phyloP scores from a whole-genome alignment of 1,140 invertebrate genomes.

The Procambarus virginalis region DNA sequence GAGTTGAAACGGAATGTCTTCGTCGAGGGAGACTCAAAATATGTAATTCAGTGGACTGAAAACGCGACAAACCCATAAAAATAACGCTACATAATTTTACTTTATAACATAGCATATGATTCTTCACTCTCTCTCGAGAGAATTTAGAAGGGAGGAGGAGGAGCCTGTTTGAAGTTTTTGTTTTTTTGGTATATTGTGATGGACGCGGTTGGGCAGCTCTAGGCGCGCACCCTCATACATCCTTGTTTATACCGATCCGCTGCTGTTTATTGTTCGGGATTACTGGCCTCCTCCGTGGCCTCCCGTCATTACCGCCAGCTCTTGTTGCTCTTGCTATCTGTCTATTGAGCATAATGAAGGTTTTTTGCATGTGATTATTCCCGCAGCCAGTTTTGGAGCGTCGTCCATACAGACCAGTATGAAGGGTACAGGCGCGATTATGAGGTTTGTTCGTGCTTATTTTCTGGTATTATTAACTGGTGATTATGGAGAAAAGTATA shows the following conservation, averaged over 20 bases:
- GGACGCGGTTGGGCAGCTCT: neutral
- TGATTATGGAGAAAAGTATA: neutral
- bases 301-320: constrained; percentile 27
- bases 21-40: neutral
- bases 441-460: neutral
- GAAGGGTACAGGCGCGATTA: neutral
- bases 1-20: no score
- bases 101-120: neutral
- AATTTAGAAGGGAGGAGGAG: constrained; percentile 6
- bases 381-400: neutral
- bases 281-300: neutral
- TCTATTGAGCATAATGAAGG: constrained; percentile 39
- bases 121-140: neutral
- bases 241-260: constrained; percentile 38
- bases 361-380: constrained; percentile 29
- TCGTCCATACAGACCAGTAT: neutral
- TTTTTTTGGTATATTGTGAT: constrained; percentile 13
- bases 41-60: neutral
- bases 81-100: neutral
- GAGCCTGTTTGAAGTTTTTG: constrained; percentile 20
- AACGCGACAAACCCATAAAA: neutral
- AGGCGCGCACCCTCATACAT: constrained; percentile 19
- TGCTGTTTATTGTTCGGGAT: constrained; percentile 42
- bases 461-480: neutral
- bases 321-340: constrained; percentile 32